Evolutionary conservation across 2,888 invertebrate genomes (phyloP), one percentile per base, ranked within the genome.

Genomic region (Ornithoptera priamus): DNA sequence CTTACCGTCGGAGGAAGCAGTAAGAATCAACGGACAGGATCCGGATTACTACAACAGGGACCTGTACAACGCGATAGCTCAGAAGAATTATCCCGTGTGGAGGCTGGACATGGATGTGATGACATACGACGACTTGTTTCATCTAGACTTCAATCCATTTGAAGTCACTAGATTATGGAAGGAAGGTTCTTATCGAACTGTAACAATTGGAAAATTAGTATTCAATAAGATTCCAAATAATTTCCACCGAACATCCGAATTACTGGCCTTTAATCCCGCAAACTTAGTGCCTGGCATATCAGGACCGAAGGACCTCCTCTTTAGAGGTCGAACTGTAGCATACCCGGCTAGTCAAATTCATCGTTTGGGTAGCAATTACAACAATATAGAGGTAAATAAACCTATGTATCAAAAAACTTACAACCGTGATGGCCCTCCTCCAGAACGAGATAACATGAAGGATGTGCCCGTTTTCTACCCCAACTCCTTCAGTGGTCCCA

Each of bases 41-140:
- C 97, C 97, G 0, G 97, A 98, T 87, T 98, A 97, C 81, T 93
- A 94, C 50, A 95, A 95, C 69, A 94, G 96, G 70, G 98, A 99
- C 89, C 92, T 98, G 62, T 98, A 96, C 88, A 97, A 98, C 85
- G 94, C 97, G 22, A 98, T 99, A 72, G 95, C 94, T 10, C 92
- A 92, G 30, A 95, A 94, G 70, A 87, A 95, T 12, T 84, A 79
- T 71, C 89, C 89, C 2, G 72, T 81, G 8, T 90, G 88, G 88
- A 83, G 75, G 67, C 62, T 88, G n/a, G 87, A 88, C 66, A 83
- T 89, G 78, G 86, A 89, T 72, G 76, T 89, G 0, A 75, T 89
- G 73, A 77, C 81, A 2, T 73, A 75, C 53, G 72, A 82, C n/a
- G 79, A 88, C 56, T 72, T 86, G n/a, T 78, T 78, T 60, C 75